Evolutionary conservation across 2,797 vertebrate species (phyloP).

Genomic region (Siniperca obscura): DNA sequence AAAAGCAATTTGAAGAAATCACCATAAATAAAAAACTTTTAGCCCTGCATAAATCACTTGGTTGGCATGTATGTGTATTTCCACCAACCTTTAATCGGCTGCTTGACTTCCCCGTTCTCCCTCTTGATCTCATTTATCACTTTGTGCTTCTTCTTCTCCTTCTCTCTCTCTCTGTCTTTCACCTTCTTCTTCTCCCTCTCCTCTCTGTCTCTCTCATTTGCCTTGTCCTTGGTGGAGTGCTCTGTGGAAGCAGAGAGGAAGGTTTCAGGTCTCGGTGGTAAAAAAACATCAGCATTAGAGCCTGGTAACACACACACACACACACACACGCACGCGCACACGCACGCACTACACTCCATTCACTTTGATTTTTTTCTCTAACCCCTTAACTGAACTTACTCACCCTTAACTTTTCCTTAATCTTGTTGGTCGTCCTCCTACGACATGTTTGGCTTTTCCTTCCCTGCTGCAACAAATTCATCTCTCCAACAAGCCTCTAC

Average conservation of each 20-base stretch:
- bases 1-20: not conserved
- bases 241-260: constrained; percentile 82
- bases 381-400: constrained; percentile 27
- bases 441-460: constrained; percentile 27
- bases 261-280: constrained; percentile 23
- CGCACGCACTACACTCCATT: not conserved
- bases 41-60: constrained; percentile 3
- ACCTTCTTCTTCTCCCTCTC: constrained; percentile 91
- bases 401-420: constrained; percentile 26
- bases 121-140: constrained; percentile 94
- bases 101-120: constrained; percentile 95
- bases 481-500: constrained; percentile 9
- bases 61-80: constrained; percentile 6
- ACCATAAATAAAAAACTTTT: not conserved
- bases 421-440: constrained; percentile 22
- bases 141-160: constrained; percentile 94
- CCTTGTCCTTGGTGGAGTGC: constrained; percentile 89
- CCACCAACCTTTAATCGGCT: constrained; percentile 92
- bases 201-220: constrained; percentile 88
- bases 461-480: constrained; percentile 20
- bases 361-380: constrained; percentile 12
- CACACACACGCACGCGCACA: not conserved
- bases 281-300: constrained; percentile 15
- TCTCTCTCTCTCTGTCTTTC: constrained; percentile 88
- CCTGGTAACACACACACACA: not conserved